Evolutionary conservation across 2,888 invertebrate species (phyloP).

Genomic region (Heliconius ethilla): DNA sequence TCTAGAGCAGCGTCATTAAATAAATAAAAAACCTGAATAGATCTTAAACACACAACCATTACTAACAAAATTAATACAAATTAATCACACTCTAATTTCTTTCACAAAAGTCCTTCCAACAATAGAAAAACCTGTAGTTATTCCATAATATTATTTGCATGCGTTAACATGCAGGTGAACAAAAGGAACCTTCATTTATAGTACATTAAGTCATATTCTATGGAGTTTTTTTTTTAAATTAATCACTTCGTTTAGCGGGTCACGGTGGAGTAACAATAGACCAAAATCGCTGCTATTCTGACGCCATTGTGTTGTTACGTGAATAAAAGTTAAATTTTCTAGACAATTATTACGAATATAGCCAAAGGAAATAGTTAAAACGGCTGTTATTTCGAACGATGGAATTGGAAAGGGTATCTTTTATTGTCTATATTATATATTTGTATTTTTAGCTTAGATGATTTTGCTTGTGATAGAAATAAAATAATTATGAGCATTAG

Average conservation of each 20-base stretch:
- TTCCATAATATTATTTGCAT: constrained; percentile 21
- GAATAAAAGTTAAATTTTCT: constrained; percentile 36
- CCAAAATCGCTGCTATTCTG: constrained; percentile 26
- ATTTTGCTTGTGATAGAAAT: background rate
- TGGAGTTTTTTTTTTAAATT: constrained; percentile 34
- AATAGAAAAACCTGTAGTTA: background rate
- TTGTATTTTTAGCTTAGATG: constrained; percentile 3
- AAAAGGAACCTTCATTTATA: constrained; percentile 27
- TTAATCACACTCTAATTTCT: no score
- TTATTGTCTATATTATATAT: background rate
- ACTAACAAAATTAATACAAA: no score
- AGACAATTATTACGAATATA: constrained; percentile 32
- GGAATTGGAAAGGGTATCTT: constrained; percentile 13
- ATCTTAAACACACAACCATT: no score
- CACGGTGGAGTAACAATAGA: constrained; percentile 31
- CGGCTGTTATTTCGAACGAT: constrained; percentile 15
- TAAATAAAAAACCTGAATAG: no score
- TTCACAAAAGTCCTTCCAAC: background rate
- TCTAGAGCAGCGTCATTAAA: no score
- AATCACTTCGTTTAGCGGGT: constrained; percentile 36
- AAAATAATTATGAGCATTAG: background rate
- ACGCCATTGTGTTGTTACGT: constrained; percentile 32
- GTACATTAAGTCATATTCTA: constrained; percentile 32
- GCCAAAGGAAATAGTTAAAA: constrained; percentile 24
- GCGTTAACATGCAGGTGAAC: constrained; percentile 33